Evolutionary conservation across 2,113 vertebrate genomes (phyloP), one percentile per base, ranked within the genome.

Genomic region (Pavo muticus): DNA sequence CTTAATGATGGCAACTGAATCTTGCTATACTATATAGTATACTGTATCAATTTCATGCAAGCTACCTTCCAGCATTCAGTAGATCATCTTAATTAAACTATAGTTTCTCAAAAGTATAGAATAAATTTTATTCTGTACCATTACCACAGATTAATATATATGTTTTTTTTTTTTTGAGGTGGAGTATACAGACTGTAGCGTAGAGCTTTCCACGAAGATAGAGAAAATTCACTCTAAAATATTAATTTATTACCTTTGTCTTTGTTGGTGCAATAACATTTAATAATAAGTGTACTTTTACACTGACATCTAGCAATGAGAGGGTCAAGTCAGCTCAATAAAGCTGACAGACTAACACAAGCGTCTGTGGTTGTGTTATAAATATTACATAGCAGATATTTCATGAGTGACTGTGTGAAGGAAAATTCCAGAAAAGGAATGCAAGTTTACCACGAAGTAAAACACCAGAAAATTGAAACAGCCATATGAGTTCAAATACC

Each of bases 21-120:
- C 40, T 86, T 68, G 18, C 56, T 59, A 76, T 6, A 32, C 15
- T 39, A 30, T 73, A 93, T 45, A 84, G 44, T 68, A 11, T 56
- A 71, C 8, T 52, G 65, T 59, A 87, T 44, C 77, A 81, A 91
- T 90, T 84, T 88, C 73, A 85, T 60, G 76, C 69, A 92, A 85
- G 54, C 39, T 91, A 95, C 77, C 84, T 91, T 86, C 82, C 90
- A 91, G 83, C 68, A 70, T 78, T 81, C 84, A 91, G 87, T 84
- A 91, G 63, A 87, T 94, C 87, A 93, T 91, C 39, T 87, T 90
- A 97, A 94, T 96, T 92, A 90, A 94, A 91, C 70, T 23, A 87
- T 84, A 85, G 76, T 74, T 94, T 94, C 74, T 95, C 72, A 89
- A 80, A 89, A 74, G 57, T 20, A 76, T 40, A 61, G 57, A 87